These are phyloP conservation scores for Amazonetta brasiliensis DNA, from an alignment of 2,797 vertebrate species.

Conservation along the genomic window DNA sequence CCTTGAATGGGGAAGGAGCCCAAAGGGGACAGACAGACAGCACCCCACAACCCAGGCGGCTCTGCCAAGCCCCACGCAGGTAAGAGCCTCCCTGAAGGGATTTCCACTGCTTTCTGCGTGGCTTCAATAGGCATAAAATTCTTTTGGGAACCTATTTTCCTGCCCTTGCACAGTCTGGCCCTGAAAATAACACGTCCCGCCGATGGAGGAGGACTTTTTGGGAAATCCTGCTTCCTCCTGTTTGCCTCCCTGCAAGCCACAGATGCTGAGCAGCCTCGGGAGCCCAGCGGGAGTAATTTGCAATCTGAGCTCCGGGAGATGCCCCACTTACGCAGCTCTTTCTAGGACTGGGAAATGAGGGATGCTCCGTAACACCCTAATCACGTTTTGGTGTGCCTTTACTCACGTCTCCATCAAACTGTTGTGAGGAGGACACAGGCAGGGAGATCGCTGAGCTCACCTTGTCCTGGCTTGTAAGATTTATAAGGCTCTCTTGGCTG, in stretches of 20 bases:
- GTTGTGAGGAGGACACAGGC: neutral
- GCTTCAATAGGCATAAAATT: neutral
- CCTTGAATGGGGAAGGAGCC: neutral
- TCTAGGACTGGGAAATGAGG: neutral
- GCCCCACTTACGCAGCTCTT: neutral
- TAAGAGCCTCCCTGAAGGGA: neutral
- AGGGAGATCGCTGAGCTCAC: neutral
- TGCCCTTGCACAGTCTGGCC: neutral
- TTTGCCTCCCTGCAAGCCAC: fast-evolving
- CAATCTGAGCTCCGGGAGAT: neutral
- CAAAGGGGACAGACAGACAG: neutral
- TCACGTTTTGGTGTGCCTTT: neutral
- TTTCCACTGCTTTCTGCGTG: neutral
- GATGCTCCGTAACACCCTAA: fast-evolving
- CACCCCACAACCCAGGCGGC: neutral
- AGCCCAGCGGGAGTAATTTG: neutral
- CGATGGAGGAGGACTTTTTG: neutral
- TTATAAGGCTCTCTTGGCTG: neutral
- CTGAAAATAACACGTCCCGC: neutral
- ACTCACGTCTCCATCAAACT: neutral
- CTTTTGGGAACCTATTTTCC: neutral
- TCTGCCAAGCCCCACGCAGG: neutral
- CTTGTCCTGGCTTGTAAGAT: neutral
- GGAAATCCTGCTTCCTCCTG: fast-evolving
- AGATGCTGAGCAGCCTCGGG: neutral